Evolutionary conservation across 2,797 vertebrate species (phyloP), one percentile per base, ranked within the genome.

Genomic region (Nothura maculosa): DNA sequence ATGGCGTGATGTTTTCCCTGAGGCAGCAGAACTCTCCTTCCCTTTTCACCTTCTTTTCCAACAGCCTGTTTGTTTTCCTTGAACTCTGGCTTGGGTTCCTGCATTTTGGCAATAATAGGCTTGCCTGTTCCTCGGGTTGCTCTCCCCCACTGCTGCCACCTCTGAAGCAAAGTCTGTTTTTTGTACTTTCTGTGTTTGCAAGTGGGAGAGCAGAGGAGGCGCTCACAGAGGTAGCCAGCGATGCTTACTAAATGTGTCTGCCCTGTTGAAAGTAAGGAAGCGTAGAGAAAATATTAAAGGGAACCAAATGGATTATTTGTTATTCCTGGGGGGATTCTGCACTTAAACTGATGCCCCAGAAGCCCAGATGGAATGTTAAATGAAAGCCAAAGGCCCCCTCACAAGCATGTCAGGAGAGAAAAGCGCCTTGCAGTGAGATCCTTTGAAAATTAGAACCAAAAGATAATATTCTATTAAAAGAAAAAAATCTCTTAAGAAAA

Each of bases 361-460:
- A 98, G 92, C 68, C 62, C 85, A 95, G 24, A 64, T 96, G 93
- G 95, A 97, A 97, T 92, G 79, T 43, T 89, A 96, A 96, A 96
- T 91, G 69, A 91, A 95, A 97, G 85, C 69, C 84, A 96, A 93
- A 87, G 75, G 12, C 42, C 54, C 74, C 74, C 89, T 84, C 62
- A 81, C 84, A 85, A 94, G 69, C 28, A 7, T 96, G 68, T 94
- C 85, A 96, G 82, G 64, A 94, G 62, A 94, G 84, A 92, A 92
- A 95, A 87, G 28, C 18, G 83, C 81, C 72, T 96, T 84, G 80
- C 86, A 78, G 94, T 73, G 90, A 92, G 40, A 83, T 20, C 4
- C 69, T 98, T 95, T 95, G 92, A 94, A 97, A 97, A 96, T 93
- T 63, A 89, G 67, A 97, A 89, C 75, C 82, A 45, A 96, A 96